Base-by-base conservation (phyloP, 2,888 invertebrate species). In the Eupithecia pulchellata region DNA sequence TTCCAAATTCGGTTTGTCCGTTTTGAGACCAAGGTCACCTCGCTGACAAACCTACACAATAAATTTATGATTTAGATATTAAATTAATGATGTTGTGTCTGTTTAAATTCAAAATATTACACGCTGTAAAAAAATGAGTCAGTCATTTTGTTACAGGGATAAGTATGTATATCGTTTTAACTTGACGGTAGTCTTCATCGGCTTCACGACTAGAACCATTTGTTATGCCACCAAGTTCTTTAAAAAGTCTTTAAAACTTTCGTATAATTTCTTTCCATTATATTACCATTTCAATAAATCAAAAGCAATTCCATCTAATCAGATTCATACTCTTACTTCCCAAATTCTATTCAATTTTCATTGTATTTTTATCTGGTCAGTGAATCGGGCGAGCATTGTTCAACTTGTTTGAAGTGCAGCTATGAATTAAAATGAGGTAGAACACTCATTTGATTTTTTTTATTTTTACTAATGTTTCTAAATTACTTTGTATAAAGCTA, bases 331-430 rank as follows among this genome's bases (percentile, higher is more conserved):
- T 52, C 25, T 13, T 29, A 17, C 36, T 39, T 57, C 39, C 57
- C n/a, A 20, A 58, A 30, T 66, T 66, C 47, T 64, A 52, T 39
- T 62, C 20, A 52, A 52, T 25, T 52, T 52, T 52, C 25, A 47
- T 52, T 64, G 64, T 64, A 32, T 47, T 47, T 64, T 47, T 52
- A 64, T 64, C 64, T 20, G 11, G 47, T 13, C 32, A 32, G n/a
- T 25, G 29, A 64, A 64, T 52, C 64, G 47, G 34, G 13, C 61
- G 61, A 61, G 27, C 52, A 52, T 52, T 25, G 25, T 52, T 25
- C 52, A 4, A n/a, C n/a, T n/a, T n/a, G 4, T 25, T 13, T 11
- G 52, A 52, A 52, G 25, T 52, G 52, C 52, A 52, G 52, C 52
- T 25, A 52, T 4, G 52, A 25, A 52, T 52, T 25, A 3, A 25